These are phyloP conservation scores for Pollimyrus isidori DNA, from an alignment of 2,113 vertebrate species.

Conservation along the genomic window DNA sequence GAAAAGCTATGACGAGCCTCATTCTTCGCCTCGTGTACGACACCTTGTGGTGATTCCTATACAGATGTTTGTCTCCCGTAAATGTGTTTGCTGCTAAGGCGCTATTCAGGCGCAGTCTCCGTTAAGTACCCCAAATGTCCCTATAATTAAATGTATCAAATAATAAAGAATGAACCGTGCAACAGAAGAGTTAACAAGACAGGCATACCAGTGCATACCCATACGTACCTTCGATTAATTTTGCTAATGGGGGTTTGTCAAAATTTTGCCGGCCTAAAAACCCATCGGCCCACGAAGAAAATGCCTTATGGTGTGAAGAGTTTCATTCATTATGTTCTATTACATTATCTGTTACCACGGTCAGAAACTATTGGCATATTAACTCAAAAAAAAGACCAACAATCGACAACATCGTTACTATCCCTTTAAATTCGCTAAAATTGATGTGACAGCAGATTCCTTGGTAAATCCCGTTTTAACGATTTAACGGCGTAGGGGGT, in stretches of 20 bases:
- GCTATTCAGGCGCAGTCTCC: not conserved
- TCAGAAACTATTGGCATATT: not conserved
- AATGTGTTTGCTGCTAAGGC: not conserved
- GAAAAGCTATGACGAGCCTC: not conserved
- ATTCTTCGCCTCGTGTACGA: slow-evolving; percentile 29
- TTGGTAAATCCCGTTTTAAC: not conserved
- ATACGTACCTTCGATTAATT: not conserved
- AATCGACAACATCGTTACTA: not conserved
- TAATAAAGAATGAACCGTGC: not conserved
- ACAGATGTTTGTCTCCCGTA: not conserved
- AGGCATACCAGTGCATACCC: not conserved
- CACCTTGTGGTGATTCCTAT: slow-evolving; percentile 41
- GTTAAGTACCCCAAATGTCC: not conserved
- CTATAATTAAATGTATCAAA: not conserved
- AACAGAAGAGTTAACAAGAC: not conserved
- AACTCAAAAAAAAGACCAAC: not conserved
- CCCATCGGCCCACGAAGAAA: not conserved
- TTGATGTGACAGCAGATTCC: not conserved
- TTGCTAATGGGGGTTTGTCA: not conserved
- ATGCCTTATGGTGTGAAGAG: not conserved
- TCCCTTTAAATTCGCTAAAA: not conserved
- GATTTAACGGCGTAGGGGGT: not conserved
- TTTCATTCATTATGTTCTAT: not conserved
- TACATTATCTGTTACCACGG: not conserved
- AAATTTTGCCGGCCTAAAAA: not conserved